Conservation (phyloP, 1,140 invertebrate species). For the Neodiprion lecontei region DNA sequence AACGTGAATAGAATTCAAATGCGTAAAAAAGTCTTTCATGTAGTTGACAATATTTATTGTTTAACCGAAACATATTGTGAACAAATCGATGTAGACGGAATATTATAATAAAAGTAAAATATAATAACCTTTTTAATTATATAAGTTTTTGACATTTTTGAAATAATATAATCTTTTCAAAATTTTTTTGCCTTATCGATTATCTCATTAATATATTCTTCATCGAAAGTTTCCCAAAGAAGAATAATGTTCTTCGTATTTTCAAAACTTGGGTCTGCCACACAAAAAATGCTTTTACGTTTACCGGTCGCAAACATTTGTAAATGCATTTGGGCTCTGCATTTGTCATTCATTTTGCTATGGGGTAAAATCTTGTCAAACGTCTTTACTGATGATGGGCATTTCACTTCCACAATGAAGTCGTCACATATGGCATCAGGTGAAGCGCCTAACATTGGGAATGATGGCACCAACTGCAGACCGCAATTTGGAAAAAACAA, state of each 20-base stretch:
- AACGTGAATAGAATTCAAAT: slow-evolving; percentile 14
- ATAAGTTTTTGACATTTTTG: background rate
- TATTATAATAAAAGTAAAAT: background rate
- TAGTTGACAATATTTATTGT: background rate
- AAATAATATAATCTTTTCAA: slow-evolving; percentile 11
- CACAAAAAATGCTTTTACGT: slow-evolving; percentile 36
- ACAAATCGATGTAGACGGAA: slow-evolving; percentile 6
- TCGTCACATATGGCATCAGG: slow-evolving; percentile 43
- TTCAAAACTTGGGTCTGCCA: slow-evolving; percentile 34
- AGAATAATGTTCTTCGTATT: slow-evolving; percentile 19
- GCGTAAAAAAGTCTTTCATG: background rate
- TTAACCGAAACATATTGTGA: background rate
- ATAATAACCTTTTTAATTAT: background rate
- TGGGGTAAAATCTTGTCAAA: slow-evolving; percentile 32
- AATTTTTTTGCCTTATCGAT: slow-evolving; percentile 10
- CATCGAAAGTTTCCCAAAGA: slow-evolving; percentile 11
- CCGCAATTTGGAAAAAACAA: slow-evolving; percentile 25
- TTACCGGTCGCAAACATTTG: slow-evolving; percentile 41
- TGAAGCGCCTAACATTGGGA: slow-evolving; percentile 45
- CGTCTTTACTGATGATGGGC: slow-evolving; percentile 32
- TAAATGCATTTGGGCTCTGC: slow-evolving; percentile 41
- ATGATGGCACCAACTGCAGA: slow-evolving; percentile 28
- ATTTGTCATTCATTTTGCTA: slow-evolving; percentile 34
- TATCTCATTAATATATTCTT: slow-evolving; percentile 15
- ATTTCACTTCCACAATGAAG: slow-evolving; percentile 48